Percentiles rank a stretch among this genome's conserved stretches.
These are phyloP conservation scores for Aptenodytes patagonicus DNA, from an alignment of 2,113 vertebrate genomes.

Conservation along the genomic window DNA sequence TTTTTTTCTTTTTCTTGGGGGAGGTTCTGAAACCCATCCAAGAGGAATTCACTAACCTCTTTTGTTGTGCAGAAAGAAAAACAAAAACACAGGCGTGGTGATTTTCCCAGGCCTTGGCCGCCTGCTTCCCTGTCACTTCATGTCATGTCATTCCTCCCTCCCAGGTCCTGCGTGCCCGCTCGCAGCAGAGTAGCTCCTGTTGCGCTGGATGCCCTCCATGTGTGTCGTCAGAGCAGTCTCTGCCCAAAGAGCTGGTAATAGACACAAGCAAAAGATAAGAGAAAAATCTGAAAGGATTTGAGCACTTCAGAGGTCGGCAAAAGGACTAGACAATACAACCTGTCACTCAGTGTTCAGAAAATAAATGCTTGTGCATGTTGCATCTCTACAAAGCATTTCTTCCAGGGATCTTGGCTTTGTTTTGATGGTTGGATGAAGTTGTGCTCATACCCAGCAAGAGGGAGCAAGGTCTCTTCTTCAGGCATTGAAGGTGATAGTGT, in stretches of 20 bases:
- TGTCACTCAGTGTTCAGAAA: rapidly evolving
- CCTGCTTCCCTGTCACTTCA: conserved; percentile 26
- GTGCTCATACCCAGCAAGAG: not conserved
- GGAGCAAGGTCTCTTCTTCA: not conserved
- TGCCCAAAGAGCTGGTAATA: not conserved
- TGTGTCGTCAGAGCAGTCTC: not conserved
- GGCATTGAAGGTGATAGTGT: rapidly evolving
- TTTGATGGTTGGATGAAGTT: not conserved
- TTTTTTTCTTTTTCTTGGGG: not conserved
- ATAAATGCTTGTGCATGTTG: rapidly evolving
- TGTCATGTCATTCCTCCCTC: not conserved
- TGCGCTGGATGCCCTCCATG: not conserved
- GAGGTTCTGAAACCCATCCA: not conserved
- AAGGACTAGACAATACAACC: not conserved
- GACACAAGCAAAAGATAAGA: not conserved
- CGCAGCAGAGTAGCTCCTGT: not conserved
- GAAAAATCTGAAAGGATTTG: not conserved
- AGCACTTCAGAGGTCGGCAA: not conserved
- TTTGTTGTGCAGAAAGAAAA: not conserved
- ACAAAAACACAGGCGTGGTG: not conserved
- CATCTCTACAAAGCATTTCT: not conserved
- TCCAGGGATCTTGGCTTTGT: not conserved
- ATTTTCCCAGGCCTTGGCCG: conserved; percentile 33
- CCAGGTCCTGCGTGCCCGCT: rapidly evolving
- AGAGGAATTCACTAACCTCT: not conserved